A percentile compares a stretch with the other conserved stretches of the same genome.
These are phyloP conservation scores for Oxygymnocypris stewartii DNA, from an alignment of 2,113 vertebrate genomes.

Conservation along the genomic window DNA sequence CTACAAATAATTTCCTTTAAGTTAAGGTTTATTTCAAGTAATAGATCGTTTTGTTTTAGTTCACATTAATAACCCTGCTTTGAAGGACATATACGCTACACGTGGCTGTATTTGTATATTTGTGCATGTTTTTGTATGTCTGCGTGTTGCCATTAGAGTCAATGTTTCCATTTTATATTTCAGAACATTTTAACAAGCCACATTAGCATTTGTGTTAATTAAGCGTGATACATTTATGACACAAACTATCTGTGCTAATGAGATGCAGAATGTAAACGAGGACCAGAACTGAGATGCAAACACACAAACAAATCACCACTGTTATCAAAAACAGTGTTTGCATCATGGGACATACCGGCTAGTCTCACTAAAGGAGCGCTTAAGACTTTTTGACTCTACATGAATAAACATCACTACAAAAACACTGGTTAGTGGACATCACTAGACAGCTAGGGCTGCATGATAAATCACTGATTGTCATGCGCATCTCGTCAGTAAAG, in stretches of 20 bases:
- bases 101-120: background rate
- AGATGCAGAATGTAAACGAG: background rate
- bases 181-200: background rate
- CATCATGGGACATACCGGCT: background rate
- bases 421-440: no score
- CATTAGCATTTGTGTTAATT: background rate
- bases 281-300: background rate
- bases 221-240: background rate
- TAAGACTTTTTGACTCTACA: background rate
- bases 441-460: no score
- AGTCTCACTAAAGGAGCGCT: background rate
- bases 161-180: background rate
- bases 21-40: no score
- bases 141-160: background rate
- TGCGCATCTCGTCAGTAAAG: no score
- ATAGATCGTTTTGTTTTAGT: no score
- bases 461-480: no score
- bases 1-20: no score
- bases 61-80: no score
- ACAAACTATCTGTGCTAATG: slow-evolving; percentile 8
- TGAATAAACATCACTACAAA: background rate
- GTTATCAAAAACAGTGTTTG: background rate
- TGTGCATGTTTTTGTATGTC: background rate
- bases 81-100: background rate
- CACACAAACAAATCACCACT: background rate